Evolutionary conservation across 1,140 invertebrate genomes (phyloP).

Genomic region (Drosophila serrata): DNA sequence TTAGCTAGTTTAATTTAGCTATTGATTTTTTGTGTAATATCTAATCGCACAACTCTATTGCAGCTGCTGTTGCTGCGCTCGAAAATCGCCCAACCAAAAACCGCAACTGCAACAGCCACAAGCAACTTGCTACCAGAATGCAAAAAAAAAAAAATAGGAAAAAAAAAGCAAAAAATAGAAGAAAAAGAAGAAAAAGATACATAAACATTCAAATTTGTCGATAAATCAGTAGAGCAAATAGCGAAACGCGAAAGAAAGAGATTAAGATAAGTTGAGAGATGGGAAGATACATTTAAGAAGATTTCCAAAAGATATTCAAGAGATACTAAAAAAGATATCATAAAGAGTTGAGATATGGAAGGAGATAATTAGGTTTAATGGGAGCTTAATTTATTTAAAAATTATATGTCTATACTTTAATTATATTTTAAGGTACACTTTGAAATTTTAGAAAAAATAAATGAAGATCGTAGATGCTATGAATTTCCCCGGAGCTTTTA

Average conservation of each 20-base stretch:
- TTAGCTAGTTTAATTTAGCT: neutral
- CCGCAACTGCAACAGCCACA: slow-evolving; percentile 26
- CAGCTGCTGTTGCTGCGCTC: slow-evolving; percentile 39
- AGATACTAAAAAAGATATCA: neutral
- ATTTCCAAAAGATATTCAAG: neutral
- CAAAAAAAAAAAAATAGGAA: slow-evolving; percentile 12
- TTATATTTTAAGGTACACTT: no score
- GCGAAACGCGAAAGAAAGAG: slow-evolving; percentile 8
- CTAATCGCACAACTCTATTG: slow-evolving; percentile 3
- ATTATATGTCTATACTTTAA: no score
- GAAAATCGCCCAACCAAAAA: slow-evolving; percentile 63
- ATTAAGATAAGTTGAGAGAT: slow-evolving; percentile 1
- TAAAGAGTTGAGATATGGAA: neutral
- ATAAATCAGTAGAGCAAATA: slow-evolving; percentile 43
- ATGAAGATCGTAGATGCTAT: no score
- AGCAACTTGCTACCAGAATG: neutral
- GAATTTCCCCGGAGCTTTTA: no score
- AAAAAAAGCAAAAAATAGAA: slow-evolving; percentile 13
- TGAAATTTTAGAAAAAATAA: no score
- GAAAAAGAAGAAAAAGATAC: neutral
- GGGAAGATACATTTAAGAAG: neutral
- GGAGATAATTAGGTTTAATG: neutral
- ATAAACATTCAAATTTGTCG: slow-evolving; percentile 44
- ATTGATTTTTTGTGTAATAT: neutral
- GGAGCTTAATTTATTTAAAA: neutral